A percentile compares a stretch with the other conserved stretches of the same genome.
These are phyloP conservation scores for Trematomus loennbergii DNA, from an alignment of 2,113 vertebrate species.

Conservation along the genomic window DNA sequence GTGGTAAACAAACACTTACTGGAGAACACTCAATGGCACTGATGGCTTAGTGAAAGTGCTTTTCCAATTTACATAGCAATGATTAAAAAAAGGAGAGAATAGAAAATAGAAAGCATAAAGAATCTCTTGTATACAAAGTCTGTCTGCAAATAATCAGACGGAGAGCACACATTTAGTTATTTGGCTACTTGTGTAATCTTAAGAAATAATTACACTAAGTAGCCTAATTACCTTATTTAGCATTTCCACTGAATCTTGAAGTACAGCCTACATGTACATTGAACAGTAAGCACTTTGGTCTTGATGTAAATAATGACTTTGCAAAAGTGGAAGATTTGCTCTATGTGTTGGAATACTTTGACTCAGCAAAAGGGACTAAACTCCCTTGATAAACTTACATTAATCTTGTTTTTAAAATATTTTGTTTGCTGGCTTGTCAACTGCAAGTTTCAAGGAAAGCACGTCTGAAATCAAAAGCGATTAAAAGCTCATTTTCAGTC, in stretches of 20 bases:
- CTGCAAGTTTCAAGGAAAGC: conserved; percentile 37
- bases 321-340: conserved; percentile 53
- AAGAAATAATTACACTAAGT: conserved; percentile 44
- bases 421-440: conserved; percentile 19
- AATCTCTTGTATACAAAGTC: neutral
- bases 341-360: conserved; percentile 45
- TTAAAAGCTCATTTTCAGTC: conserved; percentile 22
- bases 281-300: conserved; percentile 41
- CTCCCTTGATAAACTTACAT: conserved; percentile 47
- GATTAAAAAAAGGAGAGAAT: no score
- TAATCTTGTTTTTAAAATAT: conserved; percentile 62
- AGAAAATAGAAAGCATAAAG: no score
- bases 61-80: no score
- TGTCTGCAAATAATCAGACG: conserved; percentile 29
- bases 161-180: conserved; percentile 31
- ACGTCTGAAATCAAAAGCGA: conserved; percentile 18
- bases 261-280: conserved; percentile 25
- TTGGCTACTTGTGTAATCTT: conserved; percentile 49
- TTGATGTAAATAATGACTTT: conserved; percentile 63
- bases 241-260: conserved; percentile 66
- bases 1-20: no score
- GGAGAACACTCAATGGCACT: no score
- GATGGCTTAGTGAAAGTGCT: no score
- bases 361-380: conserved; percentile 47
- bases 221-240: conserved; percentile 70